These are phyloP conservation scores for Craseonycteris thonglongyai DNA, from an alignment of 2,113 vertebrate species.

Conservation along the genomic window DNA sequence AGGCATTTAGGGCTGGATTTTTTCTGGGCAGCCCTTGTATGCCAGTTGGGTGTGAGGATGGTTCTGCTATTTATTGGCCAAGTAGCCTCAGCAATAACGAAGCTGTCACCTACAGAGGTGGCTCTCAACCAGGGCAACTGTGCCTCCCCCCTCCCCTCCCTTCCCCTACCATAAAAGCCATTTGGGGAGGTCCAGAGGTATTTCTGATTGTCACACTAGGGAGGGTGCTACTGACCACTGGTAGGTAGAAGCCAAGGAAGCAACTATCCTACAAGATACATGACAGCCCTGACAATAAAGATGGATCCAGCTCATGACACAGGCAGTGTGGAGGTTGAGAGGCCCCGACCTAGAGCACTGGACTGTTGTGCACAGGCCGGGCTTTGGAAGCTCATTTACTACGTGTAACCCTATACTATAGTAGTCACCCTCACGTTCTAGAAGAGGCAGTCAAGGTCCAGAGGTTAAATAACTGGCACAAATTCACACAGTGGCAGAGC, in stretches of 20 bases:
- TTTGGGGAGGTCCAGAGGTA: not conserved
- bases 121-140: not conserved
- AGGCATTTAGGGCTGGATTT: no score
- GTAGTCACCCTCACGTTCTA: not conserved
- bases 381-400: fast-evolving
- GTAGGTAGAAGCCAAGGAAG: no score
- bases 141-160: fast-evolving
- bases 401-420: fast-evolving
- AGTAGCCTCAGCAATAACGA: not conserved
- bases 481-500: not conserved
- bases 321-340: fast-evolving
- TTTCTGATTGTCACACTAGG: not conserved
- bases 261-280: fast-evolving
- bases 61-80: not conserved
- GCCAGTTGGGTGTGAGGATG: not conserved
- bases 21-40: no score
- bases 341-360: not conserved
- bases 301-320: fast-evolving
- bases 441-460: not conserved
- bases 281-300: fast-evolving
- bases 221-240: not conserved
- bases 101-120: not conserved
- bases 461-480: not conserved
- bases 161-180: not conserved
- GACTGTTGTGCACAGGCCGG: fast-evolving